Percentiles rank a stretch among this genome's conserved stretches.
phyloP scores from a whole-genome alignment of 2,888 invertebrate species.

The Dione juno region DNA sequence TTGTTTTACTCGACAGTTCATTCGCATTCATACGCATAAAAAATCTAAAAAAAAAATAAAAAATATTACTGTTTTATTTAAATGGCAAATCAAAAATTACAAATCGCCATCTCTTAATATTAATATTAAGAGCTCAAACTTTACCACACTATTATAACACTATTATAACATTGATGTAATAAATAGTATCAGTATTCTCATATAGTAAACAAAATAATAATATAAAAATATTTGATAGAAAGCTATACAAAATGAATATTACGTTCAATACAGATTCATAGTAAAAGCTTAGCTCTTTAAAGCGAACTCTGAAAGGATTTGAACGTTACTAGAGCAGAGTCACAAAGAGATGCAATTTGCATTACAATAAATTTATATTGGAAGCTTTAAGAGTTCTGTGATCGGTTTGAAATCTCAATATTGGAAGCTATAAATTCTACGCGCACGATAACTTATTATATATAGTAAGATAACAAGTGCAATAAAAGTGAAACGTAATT shows the following conservation, averaged over 20 bases:
- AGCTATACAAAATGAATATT: slow-evolving; percentile 25
- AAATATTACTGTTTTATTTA: no score
- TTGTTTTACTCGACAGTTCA: no score
- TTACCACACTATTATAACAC: no score
- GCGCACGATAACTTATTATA: slow-evolving; percentile 14
- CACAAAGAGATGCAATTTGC: slow-evolving; percentile 76
- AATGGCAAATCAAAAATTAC: no score
- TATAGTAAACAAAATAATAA: slow-evolving; percentile 7
- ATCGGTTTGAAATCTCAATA: slow-evolving; percentile 45
- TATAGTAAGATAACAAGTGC: neutral
- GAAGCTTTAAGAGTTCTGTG: slow-evolving; percentile 54
- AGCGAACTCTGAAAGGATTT: slow-evolving; percentile 62
- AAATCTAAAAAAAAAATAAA: no score
- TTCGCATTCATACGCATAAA: no score
- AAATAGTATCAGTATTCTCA: neutral
- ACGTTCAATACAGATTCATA: slow-evolving; percentile 36
- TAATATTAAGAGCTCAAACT: no score
- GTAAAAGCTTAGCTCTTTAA: slow-evolving; percentile 42
- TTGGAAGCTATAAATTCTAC: slow-evolving; percentile 40
- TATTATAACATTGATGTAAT: no score
- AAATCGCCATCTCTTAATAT: no score
- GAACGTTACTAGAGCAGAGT: slow-evolving; percentile 59
- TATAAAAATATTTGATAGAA: slow-evolving; percentile 14
- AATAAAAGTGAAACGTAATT: no score
- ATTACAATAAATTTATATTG: slow-evolving; percentile 78